Percentiles rank a stretch among this genome's conserved stretches.
phyloP scores from a whole-genome alignment of 2,113 vertebrate genomes.

The Cromileptes altivelis region DNA sequence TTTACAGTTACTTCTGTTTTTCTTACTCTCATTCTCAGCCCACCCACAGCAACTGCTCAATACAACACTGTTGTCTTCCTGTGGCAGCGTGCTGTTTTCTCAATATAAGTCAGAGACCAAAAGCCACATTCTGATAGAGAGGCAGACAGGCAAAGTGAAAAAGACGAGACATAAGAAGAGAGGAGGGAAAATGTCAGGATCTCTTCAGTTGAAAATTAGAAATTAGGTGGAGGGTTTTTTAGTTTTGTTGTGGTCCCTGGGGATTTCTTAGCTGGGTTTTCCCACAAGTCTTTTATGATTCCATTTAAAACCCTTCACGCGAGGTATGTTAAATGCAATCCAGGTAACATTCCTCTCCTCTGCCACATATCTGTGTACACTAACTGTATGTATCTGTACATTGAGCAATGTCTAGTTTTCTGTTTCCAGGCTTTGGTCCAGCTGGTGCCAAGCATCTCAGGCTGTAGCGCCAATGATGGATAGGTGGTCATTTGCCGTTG shows the following conservation, averaged over 20 bases:
- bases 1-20: constrained; percentile 80
- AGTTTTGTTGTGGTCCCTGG: constrained; percentile 26
- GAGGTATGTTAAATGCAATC: constrained; percentile 10
- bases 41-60: constrained; percentile 79
- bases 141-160: constrained; percentile 43
- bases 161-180: constrained; percentile 15
- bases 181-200: constrained; percentile 52
- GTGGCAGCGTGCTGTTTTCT: constrained; percentile 65
- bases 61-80: constrained; percentile 71
- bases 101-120: constrained; percentile 70
- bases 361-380: neutral
- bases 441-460: constrained; percentile 72
- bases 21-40: constrained; percentile 71
- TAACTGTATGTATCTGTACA: constrained; percentile 6
- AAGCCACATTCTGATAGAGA: constrained; percentile 65
- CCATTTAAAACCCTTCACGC: constrained; percentile 41
- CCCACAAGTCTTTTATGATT: constrained; percentile 61
- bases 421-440: constrained; percentile 62
- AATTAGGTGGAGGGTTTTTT: constrained; percentile 60
- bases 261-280: constrained; percentile 78
- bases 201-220: constrained; percentile 48
- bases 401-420: constrained; percentile 38
- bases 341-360: constrained; percentile 13
- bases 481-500: constrained; percentile 74
- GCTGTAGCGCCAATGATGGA: constrained; percentile 61